Evolutionary conservation across 2,113 vertebrate species (phyloP).

Genomic region (Brachirus orientalis): DNA sequence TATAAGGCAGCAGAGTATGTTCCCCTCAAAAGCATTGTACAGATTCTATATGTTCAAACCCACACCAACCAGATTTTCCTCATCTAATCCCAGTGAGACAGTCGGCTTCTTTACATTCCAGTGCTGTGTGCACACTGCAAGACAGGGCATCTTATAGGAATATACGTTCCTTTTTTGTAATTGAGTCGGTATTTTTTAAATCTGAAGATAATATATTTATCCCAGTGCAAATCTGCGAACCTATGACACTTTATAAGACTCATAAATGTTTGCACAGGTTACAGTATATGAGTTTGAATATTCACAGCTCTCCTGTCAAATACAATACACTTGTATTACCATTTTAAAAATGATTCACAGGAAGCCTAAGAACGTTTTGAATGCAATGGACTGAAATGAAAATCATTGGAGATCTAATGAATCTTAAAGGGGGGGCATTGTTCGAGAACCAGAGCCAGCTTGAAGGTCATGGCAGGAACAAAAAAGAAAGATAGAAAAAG

Average conservation of each 20-base stretch:
- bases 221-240: slow-evolving; percentile 15
- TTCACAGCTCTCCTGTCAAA: slow-evolving; percentile 21
- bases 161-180: not conserved
- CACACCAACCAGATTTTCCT: slow-evolving; percentile 17
- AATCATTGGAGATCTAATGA: slow-evolving; percentile 66
- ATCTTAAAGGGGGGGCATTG: slow-evolving; percentile 67
- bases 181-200: slow-evolving; percentile 29
- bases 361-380: slow-evolving; percentile 48
- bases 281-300: slow-evolving; percentile 40
- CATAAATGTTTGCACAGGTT: not conserved
- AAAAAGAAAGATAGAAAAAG: slow-evolving; percentile 13
- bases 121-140: not conserved
- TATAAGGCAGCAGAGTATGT: slow-evolving; percentile 66
- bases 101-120: not conserved
- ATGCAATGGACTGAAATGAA: slow-evolving; percentile 38
- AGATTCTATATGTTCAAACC: slow-evolving; percentile 60
- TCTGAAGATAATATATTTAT: slow-evolving; percentile 26
- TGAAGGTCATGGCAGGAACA: slow-evolving; percentile 65
- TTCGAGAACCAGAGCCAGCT: slow-evolving; percentile 62
- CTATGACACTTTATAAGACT: slow-evolving; percentile 2
- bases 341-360: slow-evolving; percentile 34
- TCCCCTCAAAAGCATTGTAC: slow-evolving; percentile 51
- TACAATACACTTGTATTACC: slow-evolving; percentile 41
- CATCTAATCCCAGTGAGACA: slow-evolving; percentile 4
- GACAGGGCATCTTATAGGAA: not conserved